phyloP scores from a whole-genome alignment of 23 tunicate genomes.

The Phallusia fumigata region DNA sequence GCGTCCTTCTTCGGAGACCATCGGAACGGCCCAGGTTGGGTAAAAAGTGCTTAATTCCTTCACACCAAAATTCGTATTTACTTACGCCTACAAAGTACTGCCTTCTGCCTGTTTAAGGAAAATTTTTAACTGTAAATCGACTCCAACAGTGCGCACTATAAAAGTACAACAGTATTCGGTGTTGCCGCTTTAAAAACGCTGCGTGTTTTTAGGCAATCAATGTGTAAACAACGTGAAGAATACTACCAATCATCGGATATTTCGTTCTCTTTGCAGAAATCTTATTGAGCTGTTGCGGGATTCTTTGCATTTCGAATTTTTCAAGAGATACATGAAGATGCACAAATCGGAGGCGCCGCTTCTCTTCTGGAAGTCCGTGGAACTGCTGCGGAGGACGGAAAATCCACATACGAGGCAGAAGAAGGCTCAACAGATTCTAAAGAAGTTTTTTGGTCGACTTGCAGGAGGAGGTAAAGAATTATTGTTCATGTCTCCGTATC shows the following conservation, averaged over 20 bases:
- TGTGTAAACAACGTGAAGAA: no score
- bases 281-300: conserved; percentile 66
- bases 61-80: conserved; percentile 11
- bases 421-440: conserved; percentile 64
- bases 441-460: conserved; percentile 62
- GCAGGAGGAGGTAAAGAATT: conserved; percentile 72
- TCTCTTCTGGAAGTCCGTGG: conserved; percentile 88
- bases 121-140: no score
- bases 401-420: conserved; percentile 32
- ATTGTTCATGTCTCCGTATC: no score
- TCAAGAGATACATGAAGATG: conserved; percentile 66
- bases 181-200: no score
- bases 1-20: conserved; percentile 67
- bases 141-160: no score
- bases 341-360: conserved; percentile 83
- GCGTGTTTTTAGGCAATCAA: no score
- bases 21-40: conserved; percentile 71
- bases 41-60: no score
- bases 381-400: conserved; percentile 63
- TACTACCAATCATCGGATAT: no score
- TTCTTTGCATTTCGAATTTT: conserved; percentile 80
- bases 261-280: conserved; percentile 22
- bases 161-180: no score
- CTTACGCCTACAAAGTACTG: no score
- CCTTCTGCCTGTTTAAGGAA: no score